Conservation (phyloP, 2,113 vertebrate species). For the Rhadina sibilatrix region DNA sequence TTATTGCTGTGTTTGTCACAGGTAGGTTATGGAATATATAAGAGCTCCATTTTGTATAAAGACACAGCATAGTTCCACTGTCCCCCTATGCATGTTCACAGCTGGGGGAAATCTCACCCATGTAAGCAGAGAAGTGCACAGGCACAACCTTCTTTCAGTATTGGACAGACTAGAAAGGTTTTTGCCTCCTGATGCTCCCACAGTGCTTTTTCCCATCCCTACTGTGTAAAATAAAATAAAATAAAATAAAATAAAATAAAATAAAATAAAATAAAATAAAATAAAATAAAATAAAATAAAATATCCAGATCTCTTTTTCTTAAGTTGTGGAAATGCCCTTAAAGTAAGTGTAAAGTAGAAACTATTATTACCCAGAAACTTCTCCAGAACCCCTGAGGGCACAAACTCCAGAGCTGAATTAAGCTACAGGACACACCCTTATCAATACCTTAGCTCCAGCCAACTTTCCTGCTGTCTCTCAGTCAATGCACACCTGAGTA, state of each 20-base stretch:
- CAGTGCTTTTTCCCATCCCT: background rate
- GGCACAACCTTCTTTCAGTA: background rate
- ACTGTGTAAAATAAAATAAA: background rate
- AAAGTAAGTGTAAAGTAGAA: background rate
- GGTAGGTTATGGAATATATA: background rate
- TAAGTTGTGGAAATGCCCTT: background rate
- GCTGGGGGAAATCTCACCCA: background rate
- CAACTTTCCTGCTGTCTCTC: background rate
- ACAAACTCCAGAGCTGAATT: background rate
- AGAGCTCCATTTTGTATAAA: background rate
- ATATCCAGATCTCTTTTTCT: background rate
- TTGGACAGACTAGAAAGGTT: background rate
- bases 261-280: background rate
- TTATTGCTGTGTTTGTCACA: background rate
- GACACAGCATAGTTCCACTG: rapidly evolving
- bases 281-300: background rate
- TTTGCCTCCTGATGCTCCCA: background rate
- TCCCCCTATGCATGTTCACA: background rate
- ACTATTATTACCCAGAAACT: background rate
- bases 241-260: background rate
- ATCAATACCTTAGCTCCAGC: background rate
- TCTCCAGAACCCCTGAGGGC: background rate
- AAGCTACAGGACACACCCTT: background rate
- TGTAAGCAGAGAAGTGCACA: background rate
- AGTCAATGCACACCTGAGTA: background rate